These are phyloP conservation scores for Bradypodion ventrale DNA, from an alignment of 2,797 vertebrate species.

Conservation along the genomic window DNA sequence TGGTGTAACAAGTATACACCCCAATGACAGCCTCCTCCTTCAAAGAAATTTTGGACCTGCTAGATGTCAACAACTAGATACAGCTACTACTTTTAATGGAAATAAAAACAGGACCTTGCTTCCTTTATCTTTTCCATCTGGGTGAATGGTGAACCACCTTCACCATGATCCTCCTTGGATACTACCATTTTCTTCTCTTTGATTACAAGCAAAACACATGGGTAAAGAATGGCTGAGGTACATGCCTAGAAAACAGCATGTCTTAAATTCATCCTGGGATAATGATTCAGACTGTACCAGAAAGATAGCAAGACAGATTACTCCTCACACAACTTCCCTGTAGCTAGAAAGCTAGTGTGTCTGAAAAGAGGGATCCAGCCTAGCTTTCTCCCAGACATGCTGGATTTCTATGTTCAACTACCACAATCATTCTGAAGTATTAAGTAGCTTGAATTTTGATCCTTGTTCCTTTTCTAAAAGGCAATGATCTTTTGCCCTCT, in stretches of 20 bases:
- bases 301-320: background rate
- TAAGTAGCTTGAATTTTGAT: background rate
- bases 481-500: background rate
- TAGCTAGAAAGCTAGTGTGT: background rate
- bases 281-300: background rate
- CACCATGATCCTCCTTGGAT: background rate
- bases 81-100: background rate
- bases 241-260: background rate
- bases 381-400: background rate
- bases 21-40: background rate
- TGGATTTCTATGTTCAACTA: background rate
- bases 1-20: background rate
- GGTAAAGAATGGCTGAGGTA: background rate
- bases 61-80: background rate
- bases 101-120: background rate
- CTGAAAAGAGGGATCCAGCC: background rate
- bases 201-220: background rate
- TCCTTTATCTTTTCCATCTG: background rate
- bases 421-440: background rate
- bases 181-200: no score
- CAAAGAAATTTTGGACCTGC: background rate
- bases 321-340: background rate
- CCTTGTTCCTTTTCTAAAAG: background rate
- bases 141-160: background rate
- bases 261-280: background rate